Evolutionary conservation across 2,797 vertebrate genomes (phyloP).

Genomic region (Sebastolobus alascanus): DNA sequence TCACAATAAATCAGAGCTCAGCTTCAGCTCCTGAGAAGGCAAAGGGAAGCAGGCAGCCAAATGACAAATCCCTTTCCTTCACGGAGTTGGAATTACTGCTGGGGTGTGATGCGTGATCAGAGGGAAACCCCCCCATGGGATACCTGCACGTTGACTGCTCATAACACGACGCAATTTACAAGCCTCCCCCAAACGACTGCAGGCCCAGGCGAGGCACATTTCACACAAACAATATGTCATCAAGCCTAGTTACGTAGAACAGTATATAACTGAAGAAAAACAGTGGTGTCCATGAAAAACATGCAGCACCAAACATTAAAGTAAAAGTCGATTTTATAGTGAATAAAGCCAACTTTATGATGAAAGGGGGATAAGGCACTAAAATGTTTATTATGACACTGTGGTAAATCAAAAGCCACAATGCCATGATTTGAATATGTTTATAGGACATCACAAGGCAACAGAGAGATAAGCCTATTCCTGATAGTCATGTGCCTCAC

Average conservation of each 20-base stretch:
- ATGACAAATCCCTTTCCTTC: conserved; percentile 84
- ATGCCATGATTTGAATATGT: conserved; percentile 46
- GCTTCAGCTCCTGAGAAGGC: conserved; percentile 66
- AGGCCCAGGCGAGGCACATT: conserved; percentile 21
- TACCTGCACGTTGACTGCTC: conserved; percentile 68
- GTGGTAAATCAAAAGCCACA: conserved; percentile 61
- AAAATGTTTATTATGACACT: conserved; percentile 41
- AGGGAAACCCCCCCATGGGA: conserved; percentile 74
- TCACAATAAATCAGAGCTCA: conserved; percentile 80
- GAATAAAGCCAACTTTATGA: conserved; percentile 45
- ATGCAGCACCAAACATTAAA: neutral
- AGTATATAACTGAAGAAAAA: neutral
- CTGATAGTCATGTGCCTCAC: conserved; percentile 31
- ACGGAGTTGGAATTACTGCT: conserved; percentile 76
- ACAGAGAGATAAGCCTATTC: conserved; percentile 15
- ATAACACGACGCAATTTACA: conserved; percentile 56
- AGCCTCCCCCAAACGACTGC: conserved; percentile 35
- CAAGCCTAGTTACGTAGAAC: conserved; percentile 1
- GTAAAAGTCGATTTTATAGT: conserved; percentile 14
- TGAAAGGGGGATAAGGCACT: conserved; percentile 40
- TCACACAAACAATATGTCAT: conserved; percentile 32
- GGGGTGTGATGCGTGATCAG: conserved; percentile 75
- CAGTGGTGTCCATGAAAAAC: neutral
- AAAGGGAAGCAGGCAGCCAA: conserved; percentile 78
- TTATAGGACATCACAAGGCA: conserved; percentile 25